These are phyloP conservation scores for Synanthedon vespiformis DNA, from an alignment of 2,888 invertebrate genomes.

Conservation along the genomic window DNA sequence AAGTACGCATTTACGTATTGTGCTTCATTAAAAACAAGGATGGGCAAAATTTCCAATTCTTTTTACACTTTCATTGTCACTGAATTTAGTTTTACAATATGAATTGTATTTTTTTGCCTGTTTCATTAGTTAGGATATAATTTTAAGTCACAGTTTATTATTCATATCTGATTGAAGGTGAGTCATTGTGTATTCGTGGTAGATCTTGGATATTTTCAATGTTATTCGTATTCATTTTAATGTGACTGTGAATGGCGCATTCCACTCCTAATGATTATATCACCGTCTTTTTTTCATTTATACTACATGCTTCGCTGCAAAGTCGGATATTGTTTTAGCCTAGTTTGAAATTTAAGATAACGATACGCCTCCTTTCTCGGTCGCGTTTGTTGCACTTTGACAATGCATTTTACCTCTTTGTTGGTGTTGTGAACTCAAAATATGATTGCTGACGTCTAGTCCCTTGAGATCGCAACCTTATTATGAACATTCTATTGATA, in stretches of 20 bases:
- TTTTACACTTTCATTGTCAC: constrained; percentile 41
- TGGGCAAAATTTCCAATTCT: constrained; percentile 39
- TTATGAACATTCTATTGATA: not conserved
- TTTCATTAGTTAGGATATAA: no score
- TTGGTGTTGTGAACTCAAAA: not conserved
- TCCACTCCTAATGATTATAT: constrained; percentile 20
- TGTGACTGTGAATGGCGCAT: constrained; percentile 44
- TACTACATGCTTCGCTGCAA: not conserved
- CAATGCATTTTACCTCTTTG: not conserved
- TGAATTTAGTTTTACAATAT: not conserved
- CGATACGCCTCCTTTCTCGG: constrained; percentile 36
- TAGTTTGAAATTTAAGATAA: constrained; percentile 22
- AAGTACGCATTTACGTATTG: constrained; percentile 66
- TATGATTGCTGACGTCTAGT: not conserved
- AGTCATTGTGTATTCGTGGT: constrained; percentile 52
- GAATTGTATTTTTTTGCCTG: no score
- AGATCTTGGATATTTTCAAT: constrained; percentile 35
- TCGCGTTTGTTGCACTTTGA: not conserved
- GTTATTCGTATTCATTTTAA: constrained; percentile 41
- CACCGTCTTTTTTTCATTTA: not conserved
- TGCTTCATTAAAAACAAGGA: constrained; percentile 43
- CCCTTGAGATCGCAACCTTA: not conserved
- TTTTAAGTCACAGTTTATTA: not conserved
- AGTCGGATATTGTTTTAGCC: constrained; percentile 8
- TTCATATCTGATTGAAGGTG: constrained; percentile 20